Evolutionary conservation across 1,140 invertebrate genomes (phyloP).

Genomic region (Lepidurus couesii): DNA sequence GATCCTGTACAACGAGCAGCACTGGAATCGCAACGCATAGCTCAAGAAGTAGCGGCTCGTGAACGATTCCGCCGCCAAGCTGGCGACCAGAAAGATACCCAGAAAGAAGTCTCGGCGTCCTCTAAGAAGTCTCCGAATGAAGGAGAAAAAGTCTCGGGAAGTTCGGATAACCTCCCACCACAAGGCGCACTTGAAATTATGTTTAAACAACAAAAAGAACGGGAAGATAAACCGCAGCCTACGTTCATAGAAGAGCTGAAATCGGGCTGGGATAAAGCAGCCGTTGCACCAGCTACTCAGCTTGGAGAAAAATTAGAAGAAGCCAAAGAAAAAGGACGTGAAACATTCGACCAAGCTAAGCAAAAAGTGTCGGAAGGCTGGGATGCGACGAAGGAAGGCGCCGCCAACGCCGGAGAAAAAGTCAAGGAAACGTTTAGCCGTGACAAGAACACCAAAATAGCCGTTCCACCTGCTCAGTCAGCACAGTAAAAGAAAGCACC

Average conservation of each 20-base stretch:
- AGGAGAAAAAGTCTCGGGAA: not conserved
- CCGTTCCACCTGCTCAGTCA: slow-evolving; percentile 9
- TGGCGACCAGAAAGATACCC: not conserved
- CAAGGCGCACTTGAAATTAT: slow-evolving; percentile 32
- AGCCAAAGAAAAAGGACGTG: not conserved
- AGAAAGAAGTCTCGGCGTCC: not conserved
- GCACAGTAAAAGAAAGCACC: not conserved
- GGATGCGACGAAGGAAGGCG: slow-evolving; percentile 9
- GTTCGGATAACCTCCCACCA: slow-evolving; percentile 23
- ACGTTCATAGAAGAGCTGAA: slow-evolving; percentile 32
- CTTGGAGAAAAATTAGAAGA: not conserved
- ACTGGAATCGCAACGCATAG: not conserved
- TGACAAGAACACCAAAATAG: slow-evolving; percentile 19
- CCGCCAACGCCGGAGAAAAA: slow-evolving; percentile 8
- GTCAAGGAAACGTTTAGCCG: not conserved
- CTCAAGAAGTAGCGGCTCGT: not conserved
- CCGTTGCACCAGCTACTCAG: not conserved
- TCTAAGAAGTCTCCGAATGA: slow-evolving; percentile 26
- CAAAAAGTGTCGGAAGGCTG: not conserved
- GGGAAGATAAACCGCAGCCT: slow-evolving; percentile 30
- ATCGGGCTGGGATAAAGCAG: slow-evolving; percentile 21
- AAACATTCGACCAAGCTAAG: not conserved
- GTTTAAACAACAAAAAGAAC: slow-evolving; percentile 31
- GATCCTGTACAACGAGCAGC: not conserved
- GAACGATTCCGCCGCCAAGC: not conserved